A percentile compares a stretch with the other conserved stretches of the same genome.
Evolutionary conservation across 2,113 vertebrate species (phyloP).

Genomic region (Urocynchramus pylzowi): DNA sequence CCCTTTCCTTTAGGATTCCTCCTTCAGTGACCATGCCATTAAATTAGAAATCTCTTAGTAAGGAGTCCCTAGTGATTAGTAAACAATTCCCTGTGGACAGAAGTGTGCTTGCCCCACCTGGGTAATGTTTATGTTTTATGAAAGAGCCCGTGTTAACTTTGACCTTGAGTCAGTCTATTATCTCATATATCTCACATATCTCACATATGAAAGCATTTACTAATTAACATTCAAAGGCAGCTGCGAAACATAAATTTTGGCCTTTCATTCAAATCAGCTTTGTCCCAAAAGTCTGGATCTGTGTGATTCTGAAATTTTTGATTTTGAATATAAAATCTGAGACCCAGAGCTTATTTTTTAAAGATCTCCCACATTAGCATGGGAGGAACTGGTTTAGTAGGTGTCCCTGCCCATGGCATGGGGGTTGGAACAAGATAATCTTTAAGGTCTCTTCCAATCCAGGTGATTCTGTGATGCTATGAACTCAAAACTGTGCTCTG

Average conservation of each 20-base stretch:
- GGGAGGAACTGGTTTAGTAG: not conserved
- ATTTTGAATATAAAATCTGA: not conserved
- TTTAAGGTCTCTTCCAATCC: not conserved
- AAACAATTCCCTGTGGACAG: not conserved
- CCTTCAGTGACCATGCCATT: rapidly evolving
- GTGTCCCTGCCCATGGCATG: not conserved
- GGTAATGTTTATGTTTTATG: not conserved
- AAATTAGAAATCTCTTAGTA: not conserved
- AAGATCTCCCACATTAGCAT: not conserved
- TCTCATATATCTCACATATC: not conserved
- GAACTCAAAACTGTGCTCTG: not conserved
- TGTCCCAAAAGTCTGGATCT: not conserved
- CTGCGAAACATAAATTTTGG: not conserved
- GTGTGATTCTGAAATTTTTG: not conserved
- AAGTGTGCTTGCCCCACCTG: not conserved
- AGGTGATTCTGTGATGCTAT: not conserved
- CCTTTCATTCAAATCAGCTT: not conserved
- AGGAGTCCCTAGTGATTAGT: not conserved
- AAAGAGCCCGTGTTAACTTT: not conserved
- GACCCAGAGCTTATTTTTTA: not conserved
- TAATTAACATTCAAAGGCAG: not conserved
- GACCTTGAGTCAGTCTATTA: not conserved
- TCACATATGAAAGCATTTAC: not conserved
- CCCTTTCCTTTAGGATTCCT: not conserved
- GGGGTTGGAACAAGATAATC: not conserved